These are phyloP conservation scores for Bugulina stolonifera DNA, from an alignment of 2,888 invertebrate genomes.

Conservation along the genomic window DNA sequence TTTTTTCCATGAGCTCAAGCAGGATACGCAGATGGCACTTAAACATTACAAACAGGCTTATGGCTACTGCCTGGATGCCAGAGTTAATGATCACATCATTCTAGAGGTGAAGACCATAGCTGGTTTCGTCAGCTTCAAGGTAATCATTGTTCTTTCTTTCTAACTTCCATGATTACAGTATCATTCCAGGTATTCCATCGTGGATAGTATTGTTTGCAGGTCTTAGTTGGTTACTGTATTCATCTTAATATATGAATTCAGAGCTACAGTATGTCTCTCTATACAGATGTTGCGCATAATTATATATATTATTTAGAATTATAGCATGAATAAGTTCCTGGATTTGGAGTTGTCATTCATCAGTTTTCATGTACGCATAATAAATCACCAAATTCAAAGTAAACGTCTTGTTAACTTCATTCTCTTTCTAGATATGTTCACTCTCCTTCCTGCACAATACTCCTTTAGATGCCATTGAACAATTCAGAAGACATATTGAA, in stretches of 20 bases:
- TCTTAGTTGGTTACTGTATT: no score
- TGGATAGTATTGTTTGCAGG: no score
- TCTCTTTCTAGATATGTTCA: conserved; percentile 68
- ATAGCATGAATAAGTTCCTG: no score
- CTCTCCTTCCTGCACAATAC: conserved; percentile 80
- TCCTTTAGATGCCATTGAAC: conserved; percentile 88
- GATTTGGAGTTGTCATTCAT: background rate
- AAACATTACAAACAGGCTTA: conserved; percentile 71
- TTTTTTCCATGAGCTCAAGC: conserved; percentile 85
- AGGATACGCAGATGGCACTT: conserved; percentile 59
- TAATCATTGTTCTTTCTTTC: no score
- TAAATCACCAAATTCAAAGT: background rate
- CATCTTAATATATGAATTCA: no score
- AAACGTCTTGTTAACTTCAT: no score
- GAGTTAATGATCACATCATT: conserved; percentile 81
- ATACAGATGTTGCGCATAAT: no score
- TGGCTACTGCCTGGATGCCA: conserved; percentile 77
- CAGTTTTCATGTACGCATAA: background rate
- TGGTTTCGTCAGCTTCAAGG: conserved; percentile 89
- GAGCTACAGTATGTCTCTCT: no score
- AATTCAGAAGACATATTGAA: conserved; percentile 85
- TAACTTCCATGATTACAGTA: no score
- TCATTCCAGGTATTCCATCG: no score
- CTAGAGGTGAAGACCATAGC: conserved; percentile 91
- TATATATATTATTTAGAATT: no score